Evolutionary conservation across 2,888 invertebrate genomes (phyloP).

Genomic region (Nomada fabriciana): DNA sequence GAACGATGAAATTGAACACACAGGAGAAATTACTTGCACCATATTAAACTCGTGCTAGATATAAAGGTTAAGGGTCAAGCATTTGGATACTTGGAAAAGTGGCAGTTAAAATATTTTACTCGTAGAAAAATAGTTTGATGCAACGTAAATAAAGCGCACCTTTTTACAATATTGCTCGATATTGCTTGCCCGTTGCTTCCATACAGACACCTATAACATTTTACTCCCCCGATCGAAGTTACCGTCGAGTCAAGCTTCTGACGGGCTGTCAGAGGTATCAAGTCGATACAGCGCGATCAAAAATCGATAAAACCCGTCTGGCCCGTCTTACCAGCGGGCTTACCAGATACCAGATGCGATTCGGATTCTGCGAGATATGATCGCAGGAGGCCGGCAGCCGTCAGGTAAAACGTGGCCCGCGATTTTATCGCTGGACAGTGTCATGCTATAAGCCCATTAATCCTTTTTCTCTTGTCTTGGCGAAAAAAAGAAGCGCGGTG

Average conservation of each 20-base stretch:
- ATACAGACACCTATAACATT: too few species aligned
- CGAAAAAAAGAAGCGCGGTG: conserved; percentile 37
- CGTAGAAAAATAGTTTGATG: too few species aligned
- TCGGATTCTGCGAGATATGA: conserved; percentile 77
- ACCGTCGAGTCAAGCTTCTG: too few species aligned
- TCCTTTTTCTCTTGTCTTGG: conserved; percentile 71
- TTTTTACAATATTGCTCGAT: too few species aligned
- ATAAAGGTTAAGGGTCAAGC: too few species aligned
- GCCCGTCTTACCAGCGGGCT: conserved; percentile 58
- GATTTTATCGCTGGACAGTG: conserved; percentile 77
- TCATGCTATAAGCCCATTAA: conserved; percentile 75
- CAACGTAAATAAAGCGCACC: too few species aligned
- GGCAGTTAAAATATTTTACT: too few species aligned
- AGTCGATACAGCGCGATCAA: conserved; percentile 42
- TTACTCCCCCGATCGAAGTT: too few species aligned
- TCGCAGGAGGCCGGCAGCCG: conserved; percentile 67
- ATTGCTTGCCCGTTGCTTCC: too few species aligned
- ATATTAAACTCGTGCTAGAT: too few species aligned
- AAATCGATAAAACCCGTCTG: conserved; percentile 68
- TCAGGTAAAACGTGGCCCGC: conserved; percentile 70
- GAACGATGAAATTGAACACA: too few species aligned
- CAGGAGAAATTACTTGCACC: not conserved
- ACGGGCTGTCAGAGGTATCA: not conserved
- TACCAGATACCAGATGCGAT: conserved; percentile 68
- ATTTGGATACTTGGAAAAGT: too few species aligned